Conservation (phyloP, 1,140 invertebrate species). For the Caenorhabditis brenneri region DNA sequence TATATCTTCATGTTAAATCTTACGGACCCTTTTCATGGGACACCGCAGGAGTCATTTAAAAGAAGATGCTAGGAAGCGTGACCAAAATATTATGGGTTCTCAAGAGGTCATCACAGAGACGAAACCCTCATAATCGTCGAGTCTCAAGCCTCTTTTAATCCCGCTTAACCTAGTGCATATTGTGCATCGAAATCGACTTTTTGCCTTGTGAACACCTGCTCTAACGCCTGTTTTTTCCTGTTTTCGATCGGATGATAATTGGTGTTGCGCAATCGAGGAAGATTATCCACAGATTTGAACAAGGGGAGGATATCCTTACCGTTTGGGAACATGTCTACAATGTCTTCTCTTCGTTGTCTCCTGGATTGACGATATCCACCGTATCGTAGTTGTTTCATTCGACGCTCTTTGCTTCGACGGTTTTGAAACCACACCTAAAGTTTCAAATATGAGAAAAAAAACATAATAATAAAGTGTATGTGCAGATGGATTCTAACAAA, state of each 20-base stretch:
- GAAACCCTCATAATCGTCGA: neutral
- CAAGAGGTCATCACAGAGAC: neutral
- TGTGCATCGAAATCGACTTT: conserved; percentile 5
- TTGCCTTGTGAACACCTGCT: neutral
- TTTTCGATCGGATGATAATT: neutral
- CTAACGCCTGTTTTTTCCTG: neutral
- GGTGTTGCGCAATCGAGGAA: neutral
- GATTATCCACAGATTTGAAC: neutral
- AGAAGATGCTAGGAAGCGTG: neutral
- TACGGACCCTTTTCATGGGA: neutral
- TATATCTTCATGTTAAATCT: neutral
- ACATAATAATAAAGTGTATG: neutral
- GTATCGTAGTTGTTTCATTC: conserved; percentile 74
- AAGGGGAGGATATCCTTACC: neutral
- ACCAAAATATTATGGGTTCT: conserved; percentile 35
- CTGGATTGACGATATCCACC: conserved; percentile 59
- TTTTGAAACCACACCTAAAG: conserved; percentile 79
- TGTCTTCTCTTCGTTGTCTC: conserved; percentile 49
- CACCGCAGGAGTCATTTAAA: too few species aligned
- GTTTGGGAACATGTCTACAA: conserved; percentile 46
- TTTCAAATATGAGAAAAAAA: neutral
- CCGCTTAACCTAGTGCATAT: conserved; percentile 32
- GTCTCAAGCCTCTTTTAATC: neutral
- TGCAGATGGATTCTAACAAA: neutral
- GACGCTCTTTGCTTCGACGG: conserved; percentile 75